These are phyloP conservation scores for Byasa hedistus DNA, from an alignment of 2,888 invertebrate genomes.

Conservation along the genomic window DNA sequence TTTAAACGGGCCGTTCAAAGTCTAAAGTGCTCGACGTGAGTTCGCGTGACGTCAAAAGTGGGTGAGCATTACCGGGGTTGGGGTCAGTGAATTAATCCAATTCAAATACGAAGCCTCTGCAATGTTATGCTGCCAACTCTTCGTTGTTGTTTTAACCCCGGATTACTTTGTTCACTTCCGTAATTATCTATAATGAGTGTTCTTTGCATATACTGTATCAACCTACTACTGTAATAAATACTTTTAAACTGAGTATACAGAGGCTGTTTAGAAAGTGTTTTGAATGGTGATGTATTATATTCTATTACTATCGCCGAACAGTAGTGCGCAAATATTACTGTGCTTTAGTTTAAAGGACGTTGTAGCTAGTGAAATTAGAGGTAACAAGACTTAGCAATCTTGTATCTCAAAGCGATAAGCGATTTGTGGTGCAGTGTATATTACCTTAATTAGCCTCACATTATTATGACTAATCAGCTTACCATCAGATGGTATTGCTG, in stretches of 20 bases:
- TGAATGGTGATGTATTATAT: no score
- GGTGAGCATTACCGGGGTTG: conserved; percentile 50
- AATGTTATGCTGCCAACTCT: conserved; percentile 34
- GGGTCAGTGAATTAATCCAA: conserved; percentile 49
- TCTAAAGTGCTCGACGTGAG: conserved; percentile 30
- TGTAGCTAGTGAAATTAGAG: no score
- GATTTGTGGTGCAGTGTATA: no score
- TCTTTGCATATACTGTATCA: not conserved
- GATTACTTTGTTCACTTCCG: conserved; percentile 22
- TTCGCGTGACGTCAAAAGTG: conserved; percentile 55
- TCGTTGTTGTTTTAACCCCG: conserved; percentile 27
- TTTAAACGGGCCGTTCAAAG: conserved; percentile 20
- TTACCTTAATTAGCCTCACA: no score
- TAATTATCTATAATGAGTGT: conserved; percentile 10
- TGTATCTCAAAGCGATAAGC: no score
- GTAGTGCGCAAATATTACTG: no score
- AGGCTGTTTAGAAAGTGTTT: no score
- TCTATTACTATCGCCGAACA: no score
- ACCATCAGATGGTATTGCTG: no score
- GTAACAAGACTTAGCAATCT: no score
- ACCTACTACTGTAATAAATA: not conserved
- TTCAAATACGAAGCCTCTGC: conserved; percentile 45
- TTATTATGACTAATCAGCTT: no score
- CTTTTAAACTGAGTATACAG: not conserved
- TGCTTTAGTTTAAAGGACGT: no score